Evolutionary conservation across 2,113 vertebrate genomes (phyloP).

Genomic region (Nicator chloris): DNA sequence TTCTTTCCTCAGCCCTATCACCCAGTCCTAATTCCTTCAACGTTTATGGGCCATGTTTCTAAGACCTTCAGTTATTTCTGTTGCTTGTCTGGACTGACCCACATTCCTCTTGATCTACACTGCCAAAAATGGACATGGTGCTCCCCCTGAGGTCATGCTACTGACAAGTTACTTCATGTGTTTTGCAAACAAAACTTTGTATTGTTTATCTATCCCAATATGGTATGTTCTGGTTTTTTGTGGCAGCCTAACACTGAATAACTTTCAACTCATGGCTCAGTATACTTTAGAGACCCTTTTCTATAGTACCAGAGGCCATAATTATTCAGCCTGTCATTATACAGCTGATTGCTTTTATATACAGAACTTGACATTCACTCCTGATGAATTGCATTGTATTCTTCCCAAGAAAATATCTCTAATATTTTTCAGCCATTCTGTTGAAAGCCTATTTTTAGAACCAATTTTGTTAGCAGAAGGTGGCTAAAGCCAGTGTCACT

Average conservation of each 20-base stretch:
- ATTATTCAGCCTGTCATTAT: neutral
- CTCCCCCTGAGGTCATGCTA: neutral
- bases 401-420: neutral
- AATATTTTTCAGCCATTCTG: neutral
- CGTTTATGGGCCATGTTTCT: neutral
- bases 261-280: neutral
- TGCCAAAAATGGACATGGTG: neutral
- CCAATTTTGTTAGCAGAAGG: neutral
- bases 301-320: neutral
- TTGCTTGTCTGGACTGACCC: neutral
- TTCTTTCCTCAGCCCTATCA: neutral
- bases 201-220: neutral
- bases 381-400: neutral
- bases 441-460: neutral
- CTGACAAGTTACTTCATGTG: neutral
- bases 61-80: neutral
- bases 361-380: neutral
- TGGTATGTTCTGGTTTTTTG: neutral
- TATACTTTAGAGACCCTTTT: neutral
- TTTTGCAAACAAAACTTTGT: neutral
- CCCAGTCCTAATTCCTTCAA: neutral
- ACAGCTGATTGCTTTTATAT: neutral
- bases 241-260: neutral
- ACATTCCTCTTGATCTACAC: neutral
- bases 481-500: neutral